Percentiles rank a stretch among this genome's conserved stretches.
phyloP scores from a whole-genome alignment of 2,888 invertebrate species.

The Apeira syringaria region DNA sequence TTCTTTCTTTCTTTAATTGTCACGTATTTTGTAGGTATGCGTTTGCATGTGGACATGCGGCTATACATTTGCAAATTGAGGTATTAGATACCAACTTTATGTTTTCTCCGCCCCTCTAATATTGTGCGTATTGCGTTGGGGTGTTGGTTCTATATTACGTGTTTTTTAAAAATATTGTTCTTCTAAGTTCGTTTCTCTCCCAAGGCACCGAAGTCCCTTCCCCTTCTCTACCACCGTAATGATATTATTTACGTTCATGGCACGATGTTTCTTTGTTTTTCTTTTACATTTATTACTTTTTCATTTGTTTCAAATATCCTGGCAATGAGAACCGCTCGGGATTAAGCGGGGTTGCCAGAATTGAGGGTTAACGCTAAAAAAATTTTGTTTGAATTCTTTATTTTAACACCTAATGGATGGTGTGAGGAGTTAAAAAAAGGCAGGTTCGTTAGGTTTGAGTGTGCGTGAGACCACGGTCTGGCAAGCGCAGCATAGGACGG shows the following conservation, averaged over 20 bases:
- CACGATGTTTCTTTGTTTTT: conserved; percentile 28
- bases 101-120: too few relatives aligned
- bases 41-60: too few relatives aligned
- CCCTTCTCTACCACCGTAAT: neutral
- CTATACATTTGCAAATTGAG: too few relatives aligned
- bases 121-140: too few relatives aligned
- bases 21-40: too few relatives aligned
- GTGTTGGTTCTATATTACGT: too few relatives aligned
- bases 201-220: too few relatives aligned
- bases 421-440: conserved; percentile 38
- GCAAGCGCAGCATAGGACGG: too few relatives aligned
- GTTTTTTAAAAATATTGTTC: neutral
- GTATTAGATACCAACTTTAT: too few relatives aligned
- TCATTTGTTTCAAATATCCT: conserved; percentile 47
- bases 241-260: conserved; percentile 47
- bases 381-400: conserved; percentile 37
- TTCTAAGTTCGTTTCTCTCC: neutral
- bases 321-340: conserved; percentile 30
- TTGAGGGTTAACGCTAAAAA: conserved; percentile 31
- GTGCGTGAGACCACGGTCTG: too few relatives aligned
- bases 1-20: too few relatives aligned
- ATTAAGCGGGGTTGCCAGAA: conserved; percentile 37
- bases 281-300: conserved; percentile 34
- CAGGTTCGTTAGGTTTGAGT: conserved; percentile 30
- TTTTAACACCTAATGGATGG: conserved; percentile 28